Percentiles rank a stretch among this genome's conserved stretches.
These are phyloP conservation scores for Genyomyrus donnyi DNA, from an alignment of 2,113 vertebrate species.

Conservation along the genomic window DNA sequence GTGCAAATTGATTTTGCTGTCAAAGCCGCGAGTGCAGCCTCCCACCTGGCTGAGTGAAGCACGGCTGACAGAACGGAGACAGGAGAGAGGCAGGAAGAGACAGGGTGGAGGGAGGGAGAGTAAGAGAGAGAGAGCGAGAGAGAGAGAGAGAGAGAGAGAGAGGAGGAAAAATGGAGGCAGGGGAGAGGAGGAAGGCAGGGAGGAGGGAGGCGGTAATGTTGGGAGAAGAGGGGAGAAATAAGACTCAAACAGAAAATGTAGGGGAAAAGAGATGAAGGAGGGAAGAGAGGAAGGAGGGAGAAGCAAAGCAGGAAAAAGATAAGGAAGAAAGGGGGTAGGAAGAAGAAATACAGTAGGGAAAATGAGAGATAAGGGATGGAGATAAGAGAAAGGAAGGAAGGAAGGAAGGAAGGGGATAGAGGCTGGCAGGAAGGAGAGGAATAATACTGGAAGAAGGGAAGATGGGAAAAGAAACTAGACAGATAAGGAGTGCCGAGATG, in stretches of 20 bases:
- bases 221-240: neutral
- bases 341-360: constrained; percentile 12
- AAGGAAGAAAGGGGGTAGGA: constrained; percentile 12
- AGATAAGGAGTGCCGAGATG: neutral
- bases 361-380: constrained; percentile 3
- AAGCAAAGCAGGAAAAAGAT: neutral
- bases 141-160: neutral
- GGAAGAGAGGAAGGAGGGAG: neutral
- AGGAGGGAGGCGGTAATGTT: neutral
- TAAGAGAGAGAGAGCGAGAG: neutral
- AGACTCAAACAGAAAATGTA: neutral
- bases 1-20: constrained; percentile 51
- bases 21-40: constrained; percentile 37
- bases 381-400: neutral
- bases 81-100: neutral
- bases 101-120: neutral
- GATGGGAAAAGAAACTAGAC: neutral
- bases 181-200: constrained; percentile 8
- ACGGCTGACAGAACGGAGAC: constrained; percentile 4
- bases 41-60: constrained; percentile 34
- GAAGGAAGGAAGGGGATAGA: neutral
- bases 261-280: neutral
- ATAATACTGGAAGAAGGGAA: neutral
- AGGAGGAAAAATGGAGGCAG: neutral
- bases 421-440: neutral